Conservation (phyloP, 2,888 invertebrate genomes). For the Euclidia mi region DNA sequence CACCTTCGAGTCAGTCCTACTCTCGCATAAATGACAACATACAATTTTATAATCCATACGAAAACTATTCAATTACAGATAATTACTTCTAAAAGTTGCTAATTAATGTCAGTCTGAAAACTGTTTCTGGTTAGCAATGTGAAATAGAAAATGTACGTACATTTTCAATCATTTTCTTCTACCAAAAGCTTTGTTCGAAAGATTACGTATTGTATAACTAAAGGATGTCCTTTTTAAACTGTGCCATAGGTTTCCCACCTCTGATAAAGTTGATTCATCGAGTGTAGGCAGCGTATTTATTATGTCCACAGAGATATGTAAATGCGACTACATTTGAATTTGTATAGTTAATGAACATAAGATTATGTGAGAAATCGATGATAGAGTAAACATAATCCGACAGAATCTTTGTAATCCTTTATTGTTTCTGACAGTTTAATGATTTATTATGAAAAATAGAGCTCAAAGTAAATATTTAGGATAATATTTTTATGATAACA, state of each 20-base stretch:
- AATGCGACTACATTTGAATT: constrained; percentile 48
- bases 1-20: background rate
- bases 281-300: constrained; percentile 56
- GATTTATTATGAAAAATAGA: background rate
- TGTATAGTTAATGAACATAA: constrained; percentile 47
- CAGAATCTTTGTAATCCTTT: constrained; percentile 28
- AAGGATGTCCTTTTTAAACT: background rate
- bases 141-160: background rate
- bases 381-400: constrained; percentile 25
- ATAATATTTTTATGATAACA: too few relatives aligned
- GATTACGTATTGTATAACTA: too few relatives aligned
- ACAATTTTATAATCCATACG: too few relatives aligned
- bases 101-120: too few relatives aligned
- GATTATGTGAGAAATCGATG: constrained; percentile 47
- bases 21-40: too few relatives aligned
- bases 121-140: too few relatives aligned
- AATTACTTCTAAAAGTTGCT: too few relatives aligned
- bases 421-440: background rate
- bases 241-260: constrained; percentile 12
- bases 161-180: too few relatives aligned
- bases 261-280: constrained; percentile 50
- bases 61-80: too few relatives aligned
- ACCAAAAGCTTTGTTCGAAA: too few relatives aligned
- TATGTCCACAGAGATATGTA: constrained; percentile 52
- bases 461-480: too few relatives aligned